Conservation (phyloP, 2,888 invertebrate species). For the Andrena bucephala region DNA sequence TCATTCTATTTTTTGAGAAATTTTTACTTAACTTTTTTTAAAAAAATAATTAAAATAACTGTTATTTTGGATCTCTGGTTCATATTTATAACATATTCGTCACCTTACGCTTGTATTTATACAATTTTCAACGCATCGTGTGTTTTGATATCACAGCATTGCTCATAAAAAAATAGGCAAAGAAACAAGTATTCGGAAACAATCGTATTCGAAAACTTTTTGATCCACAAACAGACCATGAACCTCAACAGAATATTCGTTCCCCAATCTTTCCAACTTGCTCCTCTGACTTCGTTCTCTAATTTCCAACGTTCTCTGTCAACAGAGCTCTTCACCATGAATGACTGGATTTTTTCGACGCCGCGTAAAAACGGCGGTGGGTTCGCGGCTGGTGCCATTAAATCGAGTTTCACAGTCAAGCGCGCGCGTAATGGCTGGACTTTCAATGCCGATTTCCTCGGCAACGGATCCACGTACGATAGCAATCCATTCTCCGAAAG, state of each 20-base stretch:
- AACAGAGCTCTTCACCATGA: background rate
- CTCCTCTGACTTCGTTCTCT: background rate
- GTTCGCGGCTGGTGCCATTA: background rate
- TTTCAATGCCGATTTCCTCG: constrained; percentile 4
- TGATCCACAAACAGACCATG: background rate
- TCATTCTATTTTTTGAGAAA: no score
- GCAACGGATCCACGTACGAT: background rate
- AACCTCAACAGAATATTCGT: background rate
- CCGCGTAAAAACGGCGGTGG: background rate
- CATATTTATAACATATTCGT: no score
- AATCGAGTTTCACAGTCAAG: constrained; percentile 18
- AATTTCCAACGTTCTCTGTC: background rate
- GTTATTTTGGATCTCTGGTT: no score
- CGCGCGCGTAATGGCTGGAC: constrained; percentile 4
- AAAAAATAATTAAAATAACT: no score
- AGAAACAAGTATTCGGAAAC: no score
- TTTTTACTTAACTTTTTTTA: no score
- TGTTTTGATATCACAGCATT: no score
- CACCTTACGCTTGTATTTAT: no score
- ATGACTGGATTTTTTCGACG: background rate
- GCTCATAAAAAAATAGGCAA: no score
- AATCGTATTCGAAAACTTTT: no score
- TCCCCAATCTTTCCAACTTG: background rate
- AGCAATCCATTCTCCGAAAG: constrained; percentile 11
- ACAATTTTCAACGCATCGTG: no score